Evolutionary conservation across 2,888 invertebrate genomes (phyloP).

Genomic region (Deilephila elpenor): DNA sequence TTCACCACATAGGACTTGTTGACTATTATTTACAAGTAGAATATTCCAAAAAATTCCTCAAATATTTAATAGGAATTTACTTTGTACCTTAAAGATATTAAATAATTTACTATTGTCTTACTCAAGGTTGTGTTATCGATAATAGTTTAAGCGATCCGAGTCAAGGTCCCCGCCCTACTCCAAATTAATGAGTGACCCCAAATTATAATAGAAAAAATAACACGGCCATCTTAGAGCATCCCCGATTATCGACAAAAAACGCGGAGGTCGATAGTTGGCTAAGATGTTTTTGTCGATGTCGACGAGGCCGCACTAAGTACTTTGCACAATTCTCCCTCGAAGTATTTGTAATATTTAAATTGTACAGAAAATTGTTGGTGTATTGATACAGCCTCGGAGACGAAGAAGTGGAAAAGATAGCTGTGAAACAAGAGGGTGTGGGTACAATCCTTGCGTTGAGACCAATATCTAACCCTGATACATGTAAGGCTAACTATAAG

Average conservation of each 20-base stretch:
- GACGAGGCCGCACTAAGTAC: slow-evolving; percentile 54
- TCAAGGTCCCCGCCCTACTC: slow-evolving; percentile 56
- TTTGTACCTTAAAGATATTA: no score
- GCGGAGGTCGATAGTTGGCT: slow-evolving; percentile 59
- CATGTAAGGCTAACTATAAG: no score
- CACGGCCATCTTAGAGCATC: slow-evolving; percentile 62
- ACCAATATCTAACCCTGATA: no score
- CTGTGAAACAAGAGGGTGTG: no score
- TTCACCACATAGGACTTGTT: no score
- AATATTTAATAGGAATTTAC: background rate
- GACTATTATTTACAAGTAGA: no score
- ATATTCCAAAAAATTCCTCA: background rate
- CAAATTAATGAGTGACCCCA: slow-evolving; percentile 54
- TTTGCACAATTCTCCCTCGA: slow-evolving; percentile 51
- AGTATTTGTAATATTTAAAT: slow-evolving; percentile 30
- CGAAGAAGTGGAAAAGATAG: no score
- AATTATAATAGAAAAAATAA: slow-evolving; percentile 54
- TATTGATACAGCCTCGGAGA: no score
- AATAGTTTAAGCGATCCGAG: slow-evolving; percentile 35
- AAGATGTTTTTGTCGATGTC: slow-evolving; percentile 54
- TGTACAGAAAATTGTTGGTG: no score
- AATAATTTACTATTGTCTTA: background rate
- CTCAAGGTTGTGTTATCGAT: slow-evolving; percentile 18
- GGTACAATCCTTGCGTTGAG: no score
- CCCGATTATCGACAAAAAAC: slow-evolving; percentile 56